Evolutionary conservation across 2,113 vertebrate genomes (phyloP), one percentile per base, ranked within the genome.

Genomic region (Cyanoderma ruficeps): DNA sequence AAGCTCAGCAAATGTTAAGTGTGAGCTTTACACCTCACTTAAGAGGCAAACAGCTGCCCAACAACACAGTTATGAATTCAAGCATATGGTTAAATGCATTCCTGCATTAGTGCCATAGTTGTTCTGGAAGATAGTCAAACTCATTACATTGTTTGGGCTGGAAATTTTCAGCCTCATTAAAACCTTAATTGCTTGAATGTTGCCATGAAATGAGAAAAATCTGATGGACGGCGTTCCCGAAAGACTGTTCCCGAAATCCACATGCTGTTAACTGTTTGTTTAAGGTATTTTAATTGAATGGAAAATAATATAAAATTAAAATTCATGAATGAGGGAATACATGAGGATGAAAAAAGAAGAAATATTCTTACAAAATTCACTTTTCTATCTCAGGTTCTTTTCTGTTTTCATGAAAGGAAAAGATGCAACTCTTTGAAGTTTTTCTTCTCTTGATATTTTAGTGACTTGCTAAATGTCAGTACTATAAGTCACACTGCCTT

Each of bases 151-250:
- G 89, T 90, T 95, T 81, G 65, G 86, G 90, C 64, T 90, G 60
- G 83, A 93, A 81, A 93, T 95, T 95, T 96, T 91, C 90, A 92
- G 87, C 88, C 83, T 96, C 93, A 96, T 96, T 96, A 96, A 92
- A 95, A 71, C 11, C 44, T 33, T 97, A 95, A 95, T 92, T 93
- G 35, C 86, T 78, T 94, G 56, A 94, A 88, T 52, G 59, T 41
- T 93, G 88, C 79, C 63, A 77, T 80, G 88, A 95, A 95, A 93
- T 93, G 84, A 93, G 56, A 67, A 95, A 91, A 86, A 67, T 95
- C 47, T 83, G 71, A 95, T 13, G 85, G 90, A 88, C 63, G 31
- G 52, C 22, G 42, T 7, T 86, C 79, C 56, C 1, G 0, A 74
- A 93, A 80, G 71, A 70, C 25, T 50, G 49, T 50, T 50, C 24